Conservation (phyloP, 2,113 vertebrate species). For the Ctenomys sociabilis region DNA sequence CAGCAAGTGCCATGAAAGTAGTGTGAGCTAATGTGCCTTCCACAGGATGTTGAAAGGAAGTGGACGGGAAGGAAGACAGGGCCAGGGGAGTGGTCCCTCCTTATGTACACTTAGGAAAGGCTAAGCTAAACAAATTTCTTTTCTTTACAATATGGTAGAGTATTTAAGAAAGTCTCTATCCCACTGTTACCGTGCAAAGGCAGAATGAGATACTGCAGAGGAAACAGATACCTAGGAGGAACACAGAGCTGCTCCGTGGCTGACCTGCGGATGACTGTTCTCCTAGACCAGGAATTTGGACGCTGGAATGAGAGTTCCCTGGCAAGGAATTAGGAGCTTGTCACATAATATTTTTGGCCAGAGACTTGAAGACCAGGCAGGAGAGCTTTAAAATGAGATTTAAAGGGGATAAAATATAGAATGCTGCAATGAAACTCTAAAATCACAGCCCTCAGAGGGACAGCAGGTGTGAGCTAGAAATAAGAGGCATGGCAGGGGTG, state of each 20-base stretch:
- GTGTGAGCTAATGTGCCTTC: background rate
- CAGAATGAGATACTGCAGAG: slow-evolving; percentile 20
- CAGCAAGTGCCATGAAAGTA: background rate
- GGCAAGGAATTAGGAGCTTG: slow-evolving; percentile 43
- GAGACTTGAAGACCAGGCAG: slow-evolving; percentile 63
- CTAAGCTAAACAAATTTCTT: slow-evolving; percentile 17
- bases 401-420: slow-evolving; percentile 65
- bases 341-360: slow-evolving; percentile 63
- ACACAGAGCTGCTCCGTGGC: background rate
- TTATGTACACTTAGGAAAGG: slow-evolving; percentile 7
- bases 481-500: slow-evolving; percentile 30
- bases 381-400: slow-evolving; percentile 63
- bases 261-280: background rate
- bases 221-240: background rate
- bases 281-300: slow-evolving; percentile 15
- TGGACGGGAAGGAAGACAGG: background rate
- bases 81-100: background rate
- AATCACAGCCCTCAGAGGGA: slow-evolving; percentile 59
- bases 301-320: slow-evolving; percentile 40
- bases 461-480: slow-evolving; percentile 74
- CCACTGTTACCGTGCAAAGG: slow-evolving; percentile 2
- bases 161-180: slow-evolving; percentile 5
- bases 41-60: background rate
- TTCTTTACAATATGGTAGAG: background rate
- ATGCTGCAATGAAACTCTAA: slow-evolving; percentile 59